Percentiles rank a stretch among this genome's conserved stretches.
These are phyloP conservation scores for Batillaria attramentaria DNA, from an alignment of 1,140 invertebrate genomes.

Conservation along the genomic window DNA sequence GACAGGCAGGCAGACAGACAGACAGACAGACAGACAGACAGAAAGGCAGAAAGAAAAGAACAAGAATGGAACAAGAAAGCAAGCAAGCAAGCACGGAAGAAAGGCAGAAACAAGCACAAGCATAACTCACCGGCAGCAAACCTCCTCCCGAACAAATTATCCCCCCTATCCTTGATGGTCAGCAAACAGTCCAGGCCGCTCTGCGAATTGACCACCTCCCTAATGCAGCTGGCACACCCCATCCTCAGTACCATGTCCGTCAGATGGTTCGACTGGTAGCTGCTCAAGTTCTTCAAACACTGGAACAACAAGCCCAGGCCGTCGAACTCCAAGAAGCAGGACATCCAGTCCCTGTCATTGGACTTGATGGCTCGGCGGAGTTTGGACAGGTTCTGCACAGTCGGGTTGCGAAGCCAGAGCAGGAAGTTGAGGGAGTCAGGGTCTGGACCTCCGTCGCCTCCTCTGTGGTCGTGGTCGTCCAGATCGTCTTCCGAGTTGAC, in stretches of 20 bases:
- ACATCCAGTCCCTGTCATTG: constrained; percentile 72
- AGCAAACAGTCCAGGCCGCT: constrained; percentile 74
- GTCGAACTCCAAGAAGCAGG: constrained; percentile 73
- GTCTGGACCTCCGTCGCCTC: constrained; percentile 41
- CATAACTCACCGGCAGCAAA: constrained; percentile 81
- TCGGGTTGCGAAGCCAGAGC: constrained; percentile 62
- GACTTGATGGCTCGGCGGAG: constrained; percentile 62
- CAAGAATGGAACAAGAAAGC: background rate
- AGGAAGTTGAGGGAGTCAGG: constrained; percentile 61
- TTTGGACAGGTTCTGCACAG: constrained; percentile 61
- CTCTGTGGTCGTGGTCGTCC: constrained; percentile 13
- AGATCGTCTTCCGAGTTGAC: constrained; percentile 50
- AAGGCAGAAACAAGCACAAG: background rate
- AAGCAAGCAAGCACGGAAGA: background rate
- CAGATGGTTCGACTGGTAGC: constrained; percentile 63
- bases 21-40: background rate
- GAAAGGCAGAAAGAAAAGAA: background rate
- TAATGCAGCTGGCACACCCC: constrained; percentile 73
- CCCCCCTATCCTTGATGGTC: constrained; percentile 67
- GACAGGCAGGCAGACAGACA: background rate
- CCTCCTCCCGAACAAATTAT: constrained; percentile 84
- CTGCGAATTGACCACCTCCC: constrained; percentile 74
- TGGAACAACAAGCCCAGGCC: constrained; percentile 72
- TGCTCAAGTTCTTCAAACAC: constrained; percentile 70
- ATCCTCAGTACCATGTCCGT: constrained; percentile 73